phyloP scores from a whole-genome alignment of 2,113 vertebrate genomes.

The Raphicerus campestris region DNA sequence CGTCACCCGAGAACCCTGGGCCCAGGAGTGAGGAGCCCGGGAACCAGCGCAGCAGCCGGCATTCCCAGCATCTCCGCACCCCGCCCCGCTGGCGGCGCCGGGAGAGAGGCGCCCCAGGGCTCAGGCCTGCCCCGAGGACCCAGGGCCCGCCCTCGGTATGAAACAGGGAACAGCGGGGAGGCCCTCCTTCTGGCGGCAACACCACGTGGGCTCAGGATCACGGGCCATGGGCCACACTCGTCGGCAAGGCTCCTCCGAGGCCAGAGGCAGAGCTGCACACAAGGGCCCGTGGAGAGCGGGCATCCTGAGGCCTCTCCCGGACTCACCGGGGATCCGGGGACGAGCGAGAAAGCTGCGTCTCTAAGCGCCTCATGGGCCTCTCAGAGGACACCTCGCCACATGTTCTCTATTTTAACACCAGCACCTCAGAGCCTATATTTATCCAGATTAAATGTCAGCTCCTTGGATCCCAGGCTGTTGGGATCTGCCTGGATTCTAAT shows the following conservation, averaged over 20 bases:
- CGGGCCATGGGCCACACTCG: not conserved
- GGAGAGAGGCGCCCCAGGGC: not conserved
- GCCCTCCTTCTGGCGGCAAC: not conserved
- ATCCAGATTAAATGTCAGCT: conserved; percentile 54
- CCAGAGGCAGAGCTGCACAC: not conserved
- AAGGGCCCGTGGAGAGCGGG: not conserved
- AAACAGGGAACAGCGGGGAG: not conserved
- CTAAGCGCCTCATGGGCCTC: not conserved
- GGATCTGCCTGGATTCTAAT: conserved; percentile 45
- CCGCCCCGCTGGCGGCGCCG: not conserved
- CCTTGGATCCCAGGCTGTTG: not conserved
- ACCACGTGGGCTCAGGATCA: not conserved
- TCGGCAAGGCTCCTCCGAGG: not conserved
- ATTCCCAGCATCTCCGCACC: not conserved
- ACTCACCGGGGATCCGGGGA: not conserved
- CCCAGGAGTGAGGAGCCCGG: not conserved
- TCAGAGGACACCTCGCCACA: not conserved
- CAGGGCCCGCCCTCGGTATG: not conserved
- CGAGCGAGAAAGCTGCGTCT: not conserved
- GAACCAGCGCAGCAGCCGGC: not conserved
- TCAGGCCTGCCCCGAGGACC: not conserved
- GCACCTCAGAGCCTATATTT: conserved; percentile 50
- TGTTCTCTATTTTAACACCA: conserved; percentile 38
- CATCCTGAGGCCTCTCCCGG: not conserved
- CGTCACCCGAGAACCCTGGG: not conserved